These are phyloP conservation scores for Thalassoma bifasciatum DNA, from an alignment of 2,113 vertebrate genomes.

Conservation along the genomic window DNA sequence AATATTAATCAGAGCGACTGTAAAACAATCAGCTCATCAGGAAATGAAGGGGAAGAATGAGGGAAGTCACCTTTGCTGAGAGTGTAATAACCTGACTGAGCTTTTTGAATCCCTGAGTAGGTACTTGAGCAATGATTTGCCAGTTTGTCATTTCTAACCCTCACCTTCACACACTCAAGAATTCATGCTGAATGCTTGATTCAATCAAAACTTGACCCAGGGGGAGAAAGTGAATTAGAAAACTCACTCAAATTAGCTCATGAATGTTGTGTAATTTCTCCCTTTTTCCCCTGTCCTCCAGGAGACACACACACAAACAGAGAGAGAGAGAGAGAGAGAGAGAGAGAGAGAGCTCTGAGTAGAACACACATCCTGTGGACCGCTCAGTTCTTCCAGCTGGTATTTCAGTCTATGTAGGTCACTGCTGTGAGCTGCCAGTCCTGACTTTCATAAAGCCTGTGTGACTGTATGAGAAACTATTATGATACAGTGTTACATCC, in stretches of 20 bases:
- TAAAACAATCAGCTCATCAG: background rate
- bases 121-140: constrained; percentile 6
- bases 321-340: too few species aligned
- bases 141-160: constrained; percentile 3
- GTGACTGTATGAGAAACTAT: too few species aligned
- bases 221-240: constrained; percentile 31
- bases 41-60: constrained; percentile 14
- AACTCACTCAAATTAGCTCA: constrained; percentile 4
- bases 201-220: constrained; percentile 22
- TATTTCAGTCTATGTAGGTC: constrained; percentile 61
- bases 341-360: background rate
- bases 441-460: constrained; percentile 8
- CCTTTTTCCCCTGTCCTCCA: constrained; percentile 20
- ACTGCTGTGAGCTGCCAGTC: constrained; percentile 53
- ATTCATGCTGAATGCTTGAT: constrained; percentile 21
- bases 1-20: constrained; percentile 1
- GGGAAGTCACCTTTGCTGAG: constrained; percentile 1
- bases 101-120: background rate
- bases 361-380: constrained; percentile 7
- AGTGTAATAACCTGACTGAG: background rate
- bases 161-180: constrained; percentile 5
- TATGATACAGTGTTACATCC: too few species aligned
- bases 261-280: constrained; percentile 48
- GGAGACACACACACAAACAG: constrained; percentile 30
- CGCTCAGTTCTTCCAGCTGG: constrained; percentile 34